Evolutionary conservation across 1,140 invertebrate species (phyloP), one percentile per base, ranked within the genome.

Genomic region (Phenacoccus solenopsis): DNA sequence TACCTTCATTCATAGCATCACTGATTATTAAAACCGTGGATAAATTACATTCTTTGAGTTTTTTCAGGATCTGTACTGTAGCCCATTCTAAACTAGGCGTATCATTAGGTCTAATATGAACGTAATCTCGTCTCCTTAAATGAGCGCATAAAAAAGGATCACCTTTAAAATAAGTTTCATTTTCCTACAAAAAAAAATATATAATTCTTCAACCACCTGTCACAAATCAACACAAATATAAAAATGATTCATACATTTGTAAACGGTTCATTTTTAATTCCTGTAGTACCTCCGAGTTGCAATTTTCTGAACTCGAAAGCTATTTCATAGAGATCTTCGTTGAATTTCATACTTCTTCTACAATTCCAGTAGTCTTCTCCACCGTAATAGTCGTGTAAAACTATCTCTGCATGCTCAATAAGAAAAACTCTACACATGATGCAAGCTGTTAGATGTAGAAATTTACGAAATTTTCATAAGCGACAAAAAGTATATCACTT

Each of bases 311-410:
- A 98, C 32, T 86, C 75, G 71, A 85, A 82, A 1, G 90, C 93
- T 74, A 88, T 84, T 74, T 84, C 67, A 61, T 84, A 78, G 1
- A 98, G 81, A 67, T 85, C 76, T 57, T 81, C 80, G 69, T 89
- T 86, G 79, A 96, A 98, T 73, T 89, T 83, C 91, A 98, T 96
- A 76, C 94, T 97, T 73, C 93, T 82, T 74, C 96, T 82, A 24
- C 89, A 90, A 72, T 81, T 79, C 95, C 96, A 98, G 79, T 92
- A 98, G 35, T 85, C 79, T 68, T 78, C 76, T 72, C 88, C 86
- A 4, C 95, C 94, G 81, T 91, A 98, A 32, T 80, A 78, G 77
- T 94, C 87, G 79, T 98, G 94, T 21, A 98, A 80, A 12, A 93
- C 84, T 32, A 92, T 89, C 81, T 98, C 95, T 64, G 91, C 93